Conservation (phyloP, 92 coral and sea anemone genomes). For the Bergia sp. region DNA sequence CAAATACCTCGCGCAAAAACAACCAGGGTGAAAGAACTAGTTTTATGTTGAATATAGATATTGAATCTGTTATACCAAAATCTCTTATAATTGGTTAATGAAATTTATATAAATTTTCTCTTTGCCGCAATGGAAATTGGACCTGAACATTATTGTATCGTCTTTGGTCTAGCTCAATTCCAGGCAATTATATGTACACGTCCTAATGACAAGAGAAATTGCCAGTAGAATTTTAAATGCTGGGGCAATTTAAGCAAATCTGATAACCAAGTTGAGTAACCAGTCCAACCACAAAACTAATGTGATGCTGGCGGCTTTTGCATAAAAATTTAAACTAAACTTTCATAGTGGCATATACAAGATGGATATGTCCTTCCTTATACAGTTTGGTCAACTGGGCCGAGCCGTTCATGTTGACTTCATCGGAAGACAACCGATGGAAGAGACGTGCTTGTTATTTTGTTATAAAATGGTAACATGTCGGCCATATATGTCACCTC, state of each 20-base stretch:
- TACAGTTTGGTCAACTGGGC: neutral
- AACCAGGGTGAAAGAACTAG: neutral
- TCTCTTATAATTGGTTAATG: constrained; percentile 40
- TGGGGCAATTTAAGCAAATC: constrained; percentile 24
- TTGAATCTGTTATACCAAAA: constrained; percentile 29
- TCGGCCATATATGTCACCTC: constrained; percentile 64
- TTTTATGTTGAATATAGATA: constrained; percentile 1
- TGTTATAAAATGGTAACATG: constrained; percentile 59
- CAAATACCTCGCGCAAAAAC: neutral
- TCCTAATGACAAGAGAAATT: constrained; percentile 49
- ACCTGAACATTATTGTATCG: constrained; percentile 13
- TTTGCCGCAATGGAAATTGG: constrained; percentile 43
- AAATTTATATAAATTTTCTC: constrained; percentile 39
- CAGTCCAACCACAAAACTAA: constrained; percentile 27
- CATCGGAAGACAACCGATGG: constrained; percentile 67
- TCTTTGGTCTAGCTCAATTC: constrained; percentile 46
- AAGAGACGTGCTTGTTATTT: constrained; percentile 52
- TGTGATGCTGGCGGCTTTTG: constrained; percentile 25
- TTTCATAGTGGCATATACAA: neutral
- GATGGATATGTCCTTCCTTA: neutral
- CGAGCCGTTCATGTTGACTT: constrained; percentile 3
- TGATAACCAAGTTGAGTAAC: constrained; percentile 25
- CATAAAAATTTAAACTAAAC: constrained; percentile 29
- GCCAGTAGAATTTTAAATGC: constrained; percentile 41
- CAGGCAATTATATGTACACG: constrained; percentile 52